Base-by-base conservation (phyloP, 2,888 invertebrate genomes). In the Antheraea assamensis region DNA sequence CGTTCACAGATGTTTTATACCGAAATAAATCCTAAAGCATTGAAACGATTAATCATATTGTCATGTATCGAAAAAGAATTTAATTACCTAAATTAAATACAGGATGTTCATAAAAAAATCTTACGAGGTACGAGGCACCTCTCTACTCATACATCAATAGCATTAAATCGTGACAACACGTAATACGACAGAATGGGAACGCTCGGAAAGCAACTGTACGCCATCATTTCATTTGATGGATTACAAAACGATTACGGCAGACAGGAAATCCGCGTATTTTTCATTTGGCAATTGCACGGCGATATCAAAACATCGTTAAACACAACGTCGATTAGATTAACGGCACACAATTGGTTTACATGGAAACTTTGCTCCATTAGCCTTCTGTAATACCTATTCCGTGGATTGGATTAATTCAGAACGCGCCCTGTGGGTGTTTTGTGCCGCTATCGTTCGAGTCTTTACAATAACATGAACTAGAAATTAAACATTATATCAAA, bases 181-280 rank as follows among this genome's bases (percentile, higher is more conserved):
- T 88, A 89, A 90, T 90, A 88, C 82, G 88, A 82, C 80, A 78
- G 78, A 77, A 77, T 80, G 78, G 77, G 78, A 76, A 74, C 80
- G 80, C 82, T 80, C 81, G 74, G 83, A 81, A 85, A 85, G 82
- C 85, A 87, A 86, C 83, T 86, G 85, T 84, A 86, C 84, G 81
- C 80, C 85, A 85, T 87, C 87, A 88, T 91, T 90, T 86, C 85
- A 81, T 85, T 89, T 94, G 93, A 94, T 93, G 92, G 92, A 94
- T 94, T 91, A 93, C 89, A 88, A 79, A 79, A 85, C 90, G 91
- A 92, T 93, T 93, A 93, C 87, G 80, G 85, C 74, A 86, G 87
- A 89, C 93, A 90, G 93, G 91, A 93, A 92, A 92, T 91, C 91
- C 89, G 88, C 92, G 90, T 90, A 90, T 93, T 92, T 93, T 93